Evolutionary conservation across 1,140 invertebrate genomes (phyloP), one percentile per base, ranked within the genome.

Genomic region (Drosophila obscura): DNA sequence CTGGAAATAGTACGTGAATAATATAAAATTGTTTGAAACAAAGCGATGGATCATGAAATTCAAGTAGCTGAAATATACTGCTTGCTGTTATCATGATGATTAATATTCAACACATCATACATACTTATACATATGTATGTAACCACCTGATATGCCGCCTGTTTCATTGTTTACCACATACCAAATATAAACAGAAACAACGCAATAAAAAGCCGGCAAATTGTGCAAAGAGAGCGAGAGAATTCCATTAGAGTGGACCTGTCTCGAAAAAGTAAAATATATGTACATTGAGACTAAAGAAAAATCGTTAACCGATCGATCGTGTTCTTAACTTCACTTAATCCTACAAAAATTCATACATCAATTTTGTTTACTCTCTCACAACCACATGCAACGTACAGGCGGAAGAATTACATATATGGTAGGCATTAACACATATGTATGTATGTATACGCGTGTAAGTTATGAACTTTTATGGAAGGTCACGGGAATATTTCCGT

Each of bases 151-250:
- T 80, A 39, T 72, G 43, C 51, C 44, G 43, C 55, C 46, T 76
- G 65, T 78, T 71, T 80, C 64, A 65, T 84, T 84, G 73, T 84
- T 80, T 77, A 85, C 66, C 67, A 85, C 85, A 85, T 59, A 84
- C 77, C 43, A 11, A 39, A 39, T 39, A 39, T 39, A 39, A 39
- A 39, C 35, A 39, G 35, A 39, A 77, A 77, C 81, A 84, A 60
- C 77, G 77, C 77, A 81, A 66, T 85, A 72, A 76, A 75, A 76
- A 80, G 77, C 80, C 80, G 80, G 79, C 75, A 79, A 84, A 73
- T 53, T 55, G 52, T 57, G 28, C 11, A 44, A 49, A 56, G 66
- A 69, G 51, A 55, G 28, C 26, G 58, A 67, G 48, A 53, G 69
- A 62, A 53, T 53, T 22, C 4, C 22, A n/a, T 52, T 72, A 73